Conservation (phyloP, 2,797 vertebrate species). For the Masticophis lateralis region DNA sequence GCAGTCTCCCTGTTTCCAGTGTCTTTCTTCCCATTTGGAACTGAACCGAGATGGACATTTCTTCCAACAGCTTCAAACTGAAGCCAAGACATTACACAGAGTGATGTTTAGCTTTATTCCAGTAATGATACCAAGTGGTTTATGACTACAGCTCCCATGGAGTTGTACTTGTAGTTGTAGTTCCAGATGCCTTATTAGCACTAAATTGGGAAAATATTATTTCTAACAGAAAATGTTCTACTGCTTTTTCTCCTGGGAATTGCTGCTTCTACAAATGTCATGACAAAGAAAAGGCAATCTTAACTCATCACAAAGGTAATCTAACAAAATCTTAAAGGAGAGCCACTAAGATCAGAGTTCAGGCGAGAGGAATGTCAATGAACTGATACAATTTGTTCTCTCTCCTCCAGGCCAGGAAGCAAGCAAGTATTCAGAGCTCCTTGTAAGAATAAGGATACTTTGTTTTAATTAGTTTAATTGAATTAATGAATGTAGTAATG, state of each 20-base stretch:
- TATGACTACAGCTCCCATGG: neutral
- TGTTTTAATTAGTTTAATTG: conserved; percentile 35
- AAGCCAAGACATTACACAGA: conserved; percentile 23
- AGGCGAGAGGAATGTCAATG: conserved; percentile 21
- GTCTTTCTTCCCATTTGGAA: too few relatives aligned
- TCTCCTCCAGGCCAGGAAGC: conserved; percentile 36
- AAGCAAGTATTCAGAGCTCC: neutral
- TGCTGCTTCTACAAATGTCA: conserved; percentile 14
- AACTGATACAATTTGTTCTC: conserved; percentile 37
- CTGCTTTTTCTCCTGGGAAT: conserved; percentile 14
- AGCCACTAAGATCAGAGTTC: conserved; percentile 32
- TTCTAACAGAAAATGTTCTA: neutral
- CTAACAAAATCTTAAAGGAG: neutral
- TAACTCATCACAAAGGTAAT: neutral
- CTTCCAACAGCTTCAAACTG: conserved; percentile 5
- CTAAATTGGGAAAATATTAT: neutral
- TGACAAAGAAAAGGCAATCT: conserved; percentile 12
- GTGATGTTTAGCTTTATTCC: neutral
- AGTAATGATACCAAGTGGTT: neutral
- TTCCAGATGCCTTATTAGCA: neutral
- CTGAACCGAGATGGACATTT: too few relatives aligned
- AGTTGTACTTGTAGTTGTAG: neutral
- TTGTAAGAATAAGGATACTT: conserved; percentile 18
- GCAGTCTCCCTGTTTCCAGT: too few relatives aligned
- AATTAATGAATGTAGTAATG: conserved; percentile 26